Evolutionary conservation across 2,113 vertebrate genomes (phyloP).

Genomic region (Nothoprocta perdicaria): DNA sequence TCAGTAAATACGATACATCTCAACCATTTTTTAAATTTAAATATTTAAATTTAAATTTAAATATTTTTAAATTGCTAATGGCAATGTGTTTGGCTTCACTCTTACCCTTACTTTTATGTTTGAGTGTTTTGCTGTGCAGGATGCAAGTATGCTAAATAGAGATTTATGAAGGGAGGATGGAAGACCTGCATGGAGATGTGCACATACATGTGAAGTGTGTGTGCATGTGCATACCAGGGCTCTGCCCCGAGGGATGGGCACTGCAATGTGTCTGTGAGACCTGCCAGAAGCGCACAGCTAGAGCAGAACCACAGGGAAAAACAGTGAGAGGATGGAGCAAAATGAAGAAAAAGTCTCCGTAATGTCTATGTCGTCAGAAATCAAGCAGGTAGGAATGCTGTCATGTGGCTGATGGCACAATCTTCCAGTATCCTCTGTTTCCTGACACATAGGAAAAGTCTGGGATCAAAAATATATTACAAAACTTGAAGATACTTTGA

Average conservation of each 20-base stretch:
- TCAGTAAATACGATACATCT: not conserved
- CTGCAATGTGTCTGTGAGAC: not conserved
- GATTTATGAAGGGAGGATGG: not conserved
- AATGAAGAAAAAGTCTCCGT: conserved; percentile 18
- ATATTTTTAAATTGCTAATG: not conserved
- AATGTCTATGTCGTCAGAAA: not conserved
- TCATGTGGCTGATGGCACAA: not conserved
- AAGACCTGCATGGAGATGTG: not conserved
- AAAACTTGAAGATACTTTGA: not conserved
- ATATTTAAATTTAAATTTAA: no score
- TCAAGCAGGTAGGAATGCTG: not conserved
- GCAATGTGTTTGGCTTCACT: not conserved
- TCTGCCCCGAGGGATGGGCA: conserved; percentile 26
- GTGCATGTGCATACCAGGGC: not conserved
- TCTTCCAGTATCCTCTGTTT: not conserved
- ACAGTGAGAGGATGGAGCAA: conserved; percentile 1
- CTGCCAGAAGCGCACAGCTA: not conserved
- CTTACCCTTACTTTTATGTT: conserved; percentile 20
- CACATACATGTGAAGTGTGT: not conserved
- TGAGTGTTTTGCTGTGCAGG: conserved; percentile 23
- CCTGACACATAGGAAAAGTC: not conserved
- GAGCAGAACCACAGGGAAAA: conserved; percentile 13
- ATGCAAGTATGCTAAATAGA: not conserved
- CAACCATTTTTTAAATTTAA: not conserved
- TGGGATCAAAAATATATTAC: not conserved